A percentile compares a stretch with the other conserved stretches of the same genome.
Evolutionary conservation across 2,113 vertebrate species (phyloP).

Genomic region (Aramus guarauna): DNA sequence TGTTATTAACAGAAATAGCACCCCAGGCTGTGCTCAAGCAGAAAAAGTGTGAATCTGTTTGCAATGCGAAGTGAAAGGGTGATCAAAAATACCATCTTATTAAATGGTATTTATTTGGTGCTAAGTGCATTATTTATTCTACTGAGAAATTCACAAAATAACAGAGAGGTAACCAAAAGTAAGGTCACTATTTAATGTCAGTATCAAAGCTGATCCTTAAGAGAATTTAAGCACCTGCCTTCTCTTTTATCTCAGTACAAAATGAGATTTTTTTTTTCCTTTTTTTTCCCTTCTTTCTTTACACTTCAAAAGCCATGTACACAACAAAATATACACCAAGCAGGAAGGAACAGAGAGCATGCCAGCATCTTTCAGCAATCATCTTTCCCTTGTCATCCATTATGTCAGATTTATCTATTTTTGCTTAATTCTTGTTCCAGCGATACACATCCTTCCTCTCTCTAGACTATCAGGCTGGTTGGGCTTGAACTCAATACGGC

Average conservation of each 20-base stretch:
- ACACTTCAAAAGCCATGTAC: constrained; percentile 50
- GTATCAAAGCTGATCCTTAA: constrained; percentile 38
- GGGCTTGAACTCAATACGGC: constrained; percentile 24
- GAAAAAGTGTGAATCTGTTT: constrained; percentile 1
- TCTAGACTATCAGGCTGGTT: constrained; percentile 9
- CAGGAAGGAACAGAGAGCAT: constrained; percentile 15
- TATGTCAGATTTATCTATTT: constrained; percentile 56
- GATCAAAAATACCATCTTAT: constrained; percentile 33
- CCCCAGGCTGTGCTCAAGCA: constrained; percentile 2
- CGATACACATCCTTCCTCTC: neutral
- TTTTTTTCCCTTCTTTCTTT: neutral
- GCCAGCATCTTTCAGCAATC: constrained; percentile 60
- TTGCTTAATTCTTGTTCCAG: constrained; percentile 44
- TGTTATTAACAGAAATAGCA: constrained; percentile 33
- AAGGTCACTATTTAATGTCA: constrained; percentile 11
- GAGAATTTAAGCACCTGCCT: constrained; percentile 30
- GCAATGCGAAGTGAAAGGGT: neutral
- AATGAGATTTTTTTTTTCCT: neutral
- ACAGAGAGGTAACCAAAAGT: neutral
- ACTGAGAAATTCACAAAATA: neutral
- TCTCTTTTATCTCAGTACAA: constrained; percentile 48
- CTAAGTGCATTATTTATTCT: constrained; percentile 11
- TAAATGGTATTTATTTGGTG: constrained; percentile 20
- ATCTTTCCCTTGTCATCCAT: constrained; percentile 42
- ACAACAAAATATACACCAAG: constrained; percentile 24